Evolutionary conservation across 2,888 invertebrate genomes (phyloP), one percentile per base, ranked within the genome.

Genomic region (Eutolmus rufibarbis): DNA sequence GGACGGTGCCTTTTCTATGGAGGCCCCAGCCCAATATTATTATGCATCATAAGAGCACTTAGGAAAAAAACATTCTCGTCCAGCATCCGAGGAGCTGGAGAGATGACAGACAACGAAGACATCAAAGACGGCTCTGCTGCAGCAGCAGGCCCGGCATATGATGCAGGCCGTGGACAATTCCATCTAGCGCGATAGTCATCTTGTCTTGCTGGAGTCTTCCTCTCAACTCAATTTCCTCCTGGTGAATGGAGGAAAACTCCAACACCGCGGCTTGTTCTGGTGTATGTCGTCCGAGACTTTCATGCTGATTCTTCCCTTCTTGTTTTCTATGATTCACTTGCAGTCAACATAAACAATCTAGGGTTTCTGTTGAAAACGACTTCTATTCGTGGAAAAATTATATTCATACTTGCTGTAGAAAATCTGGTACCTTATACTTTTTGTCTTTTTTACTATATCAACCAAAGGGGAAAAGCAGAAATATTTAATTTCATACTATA

Each of bases 161-260:
- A 28, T 34, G 74, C 9, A 76, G 34, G 76, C 19, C 34, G 16
- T 34, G 19, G 34, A 76, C 34, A 76, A 37, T 37, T 76, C 37
- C 37, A 76, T 37, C 66, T 28, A 2, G 12, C 9, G 66, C 66
- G 66, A 66, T 66, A 66, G 66, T 66, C 66, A 66, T 66, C 66
- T 66, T 66, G 66, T 66, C 66, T 66, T 28, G 7, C 12, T 28
- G n/a, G 8, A 66, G 66, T 66, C 66, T 66, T 51, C 76, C 28
- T 37, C 37, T 31, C 34, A 76, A 37, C 76, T 76, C 76, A 37
- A 76, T 37, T 76, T 76, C 16, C 19, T 37, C 34, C 37, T 76
- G 37, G 76, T 76, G 76, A 76, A 76, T 76, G 37, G 76, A 76
- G 76, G 76, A 76, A 37, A 76, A 7, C 66, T 76, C 76, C 74